Evolutionary conservation across 2,113 vertebrate species (phyloP), one percentile per base, ranked within the genome.

Genomic region (Piliocolobus tephrosceles): DNA sequence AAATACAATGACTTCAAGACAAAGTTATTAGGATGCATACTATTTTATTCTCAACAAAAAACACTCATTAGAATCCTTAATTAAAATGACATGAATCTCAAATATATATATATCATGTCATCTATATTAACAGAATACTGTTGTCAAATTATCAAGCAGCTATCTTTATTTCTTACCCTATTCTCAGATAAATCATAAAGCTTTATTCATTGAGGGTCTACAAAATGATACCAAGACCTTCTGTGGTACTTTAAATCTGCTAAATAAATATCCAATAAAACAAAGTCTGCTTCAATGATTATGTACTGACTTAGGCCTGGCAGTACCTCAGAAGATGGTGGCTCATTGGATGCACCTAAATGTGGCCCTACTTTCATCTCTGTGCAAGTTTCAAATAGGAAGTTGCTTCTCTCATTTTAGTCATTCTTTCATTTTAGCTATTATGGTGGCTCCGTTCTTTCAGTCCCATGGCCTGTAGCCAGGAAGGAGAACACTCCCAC

Each of bases 1-100:
- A 91, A 85, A 96, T 86, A 93, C 70, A 95, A 88, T 83, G 52
- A 93, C 50, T 88, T 97, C 32, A 88, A 96, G 96, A 94, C 73
- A 94, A 95, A 86, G 30, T 83, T 96, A 70, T 88, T 96, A 97
- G 80, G 73, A 97, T 64, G 14, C 85, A 86, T 47, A 82, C 30
- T 45, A 12, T 73, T 90, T 80, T 88, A 96, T 94, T 87, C 43
- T 66, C 61, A 96, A 43, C 47, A 91, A 76, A 38, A 32, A 64
- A 64, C 27, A 32, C 12, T 30, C 13, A 64, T 14, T 89, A 22
- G 47, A 76, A 76, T 97, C 80, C 80, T 95, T 96, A 97, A 88
- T 94, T 96, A 95, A 87, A 93, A 94, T 87, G 66, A 91, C 82
- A 95, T 47, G 30, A 45, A 80, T 73, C 40, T 94, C 58, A 35